A percentile compares a stretch with the other conserved stretches of the same genome.
Evolutionary conservation across 2,797 vertebrate genomes (phyloP).

Genomic region (Champsocephalus gunnari): DNA sequence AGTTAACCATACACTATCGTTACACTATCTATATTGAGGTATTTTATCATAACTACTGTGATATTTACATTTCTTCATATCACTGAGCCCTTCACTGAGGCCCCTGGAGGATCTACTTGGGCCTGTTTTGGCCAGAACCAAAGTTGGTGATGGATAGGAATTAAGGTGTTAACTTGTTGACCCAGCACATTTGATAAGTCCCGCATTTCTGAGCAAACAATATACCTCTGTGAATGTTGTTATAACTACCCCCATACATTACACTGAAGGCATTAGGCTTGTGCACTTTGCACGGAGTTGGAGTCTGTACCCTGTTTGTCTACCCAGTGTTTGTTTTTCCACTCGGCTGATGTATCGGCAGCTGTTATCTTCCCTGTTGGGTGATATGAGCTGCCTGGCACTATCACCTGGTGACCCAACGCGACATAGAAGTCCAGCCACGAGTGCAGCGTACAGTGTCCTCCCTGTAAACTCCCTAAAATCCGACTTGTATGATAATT

Average conservation of each 20-base stretch:
- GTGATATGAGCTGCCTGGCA: slow-evolving; percentile 16
- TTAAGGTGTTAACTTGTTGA: neutral
- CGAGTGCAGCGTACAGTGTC: neutral
- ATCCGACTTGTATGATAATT: too few species aligned
- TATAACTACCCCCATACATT: neutral
- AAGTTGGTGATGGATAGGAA: neutral
- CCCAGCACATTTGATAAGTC: neutral
- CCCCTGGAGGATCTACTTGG: neutral
- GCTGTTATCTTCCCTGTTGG: slow-evolving; percentile 6
- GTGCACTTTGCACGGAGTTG: slow-evolving; percentile 14
- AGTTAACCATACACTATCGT: too few species aligned
- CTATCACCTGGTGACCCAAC: slow-evolving; percentile 17
- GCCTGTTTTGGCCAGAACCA: neutral
- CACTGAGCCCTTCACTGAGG: neutral
- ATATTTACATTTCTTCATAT: too few species aligned
- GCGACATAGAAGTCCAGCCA: neutral
- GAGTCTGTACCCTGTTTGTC: neutral
- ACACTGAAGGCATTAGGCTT: neutral
- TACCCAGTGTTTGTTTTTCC: neutral
- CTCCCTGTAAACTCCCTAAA: neutral
- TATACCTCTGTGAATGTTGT: neutral
- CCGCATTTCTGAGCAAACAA: neutral
- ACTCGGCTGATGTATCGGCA: slow-evolving; percentile 32
- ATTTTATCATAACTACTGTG: too few species aligned
- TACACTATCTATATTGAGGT: too few species aligned